phyloP scores from a whole-genome alignment of 2,113 vertebrate species.

The Ochotona curzoniae region DNA sequence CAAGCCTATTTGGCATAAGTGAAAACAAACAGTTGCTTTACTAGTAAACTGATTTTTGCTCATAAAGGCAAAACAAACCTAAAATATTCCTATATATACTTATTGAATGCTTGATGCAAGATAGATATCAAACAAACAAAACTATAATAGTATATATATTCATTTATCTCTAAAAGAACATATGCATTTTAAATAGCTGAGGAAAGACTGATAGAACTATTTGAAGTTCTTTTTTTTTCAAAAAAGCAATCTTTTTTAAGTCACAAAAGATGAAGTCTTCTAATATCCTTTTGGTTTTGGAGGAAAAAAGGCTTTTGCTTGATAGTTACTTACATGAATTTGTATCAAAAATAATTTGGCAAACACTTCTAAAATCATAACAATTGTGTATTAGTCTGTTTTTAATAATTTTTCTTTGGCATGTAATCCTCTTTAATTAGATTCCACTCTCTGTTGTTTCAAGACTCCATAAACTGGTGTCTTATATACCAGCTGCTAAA shows the following conservation, averaged over 20 bases:
- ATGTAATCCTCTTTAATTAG: slow-evolving; percentile 93
- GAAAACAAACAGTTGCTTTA: slow-evolving; percentile 29
- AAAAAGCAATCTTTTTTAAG: slow-evolving; percentile 79
- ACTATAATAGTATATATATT: slow-evolving; percentile 61
- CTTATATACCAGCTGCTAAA: slow-evolving; percentile 90
- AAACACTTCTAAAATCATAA: slow-evolving; percentile 83
- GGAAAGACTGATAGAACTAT: slow-evolving; percentile 80
- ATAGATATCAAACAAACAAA: slow-evolving; percentile 18
- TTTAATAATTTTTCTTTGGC: slow-evolving; percentile 92
- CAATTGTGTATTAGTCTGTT: slow-evolving; percentile 90
- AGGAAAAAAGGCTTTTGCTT: slow-evolving; percentile 77
- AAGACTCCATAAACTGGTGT: slow-evolving; percentile 91
- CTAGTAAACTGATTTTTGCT: slow-evolving; percentile 59
- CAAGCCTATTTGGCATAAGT: slow-evolving; percentile 23
- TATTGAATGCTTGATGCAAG: background rate
- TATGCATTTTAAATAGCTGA: slow-evolving; percentile 77
- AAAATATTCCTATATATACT: background rate
- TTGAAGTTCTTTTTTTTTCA: slow-evolving; percentile 78
- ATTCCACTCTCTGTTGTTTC: slow-evolving; percentile 91
- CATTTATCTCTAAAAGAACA: slow-evolving; percentile 78
- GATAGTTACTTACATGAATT: slow-evolving; percentile 78
- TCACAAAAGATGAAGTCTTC: slow-evolving; percentile 75
- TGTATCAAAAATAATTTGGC: slow-evolving; percentile 80
- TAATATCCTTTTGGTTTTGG: slow-evolving; percentile 78
- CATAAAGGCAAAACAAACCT: slow-evolving; percentile 17